Base-by-base conservation (phyloP, 2,113 vertebrate genomes). In the Narcine bancroftii region DNA sequence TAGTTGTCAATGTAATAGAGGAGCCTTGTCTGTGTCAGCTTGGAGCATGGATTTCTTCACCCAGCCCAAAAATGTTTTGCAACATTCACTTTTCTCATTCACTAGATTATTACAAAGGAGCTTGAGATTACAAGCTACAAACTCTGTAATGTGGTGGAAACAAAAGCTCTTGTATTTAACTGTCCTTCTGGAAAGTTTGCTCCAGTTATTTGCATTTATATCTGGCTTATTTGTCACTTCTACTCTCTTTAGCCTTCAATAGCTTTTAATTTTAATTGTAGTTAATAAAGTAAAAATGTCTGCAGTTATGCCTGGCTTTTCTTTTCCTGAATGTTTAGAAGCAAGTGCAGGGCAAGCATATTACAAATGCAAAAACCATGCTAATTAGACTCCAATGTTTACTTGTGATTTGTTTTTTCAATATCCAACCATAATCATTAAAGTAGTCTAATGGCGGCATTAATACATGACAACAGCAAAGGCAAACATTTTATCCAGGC, bases 251-350 rank as follows among this genome's bases (percentile, higher is more conserved):
- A 42, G 87, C 42, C 3, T 69, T 63, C 87, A 91, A 42, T 85
- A 63, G 60, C 63, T 66, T 91, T 91, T 45, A 66, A 66, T 69
- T 47, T 91, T 91, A 91, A 91, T 91, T 91, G 39, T 45, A 45
- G 39, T 91, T 91, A 91, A 45, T 66, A 91, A 91, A 91, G 39
- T 66, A 42, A 66, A 91, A 69, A 24, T 69, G 87, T 69, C 69
- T 65, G 87, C 19, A 42, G 19, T 81, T 50, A 50, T 45, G 63
- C 39, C 60, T 91, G 60, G 65, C 65, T 69, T 69, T 91, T 69
- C 66, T 91, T 89, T 45, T 29, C 11, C 6, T 45, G 13, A 91
- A 39, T 91, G 63, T 39, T 69, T 91, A 33, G 42, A 87, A 91
- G 42, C 21, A 65, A 69, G 42, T 91, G 65, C 71, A 91, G 89